Conservation (phyloP, 2,797 vertebrate genomes). For the Chaunax sp. region DNA sequence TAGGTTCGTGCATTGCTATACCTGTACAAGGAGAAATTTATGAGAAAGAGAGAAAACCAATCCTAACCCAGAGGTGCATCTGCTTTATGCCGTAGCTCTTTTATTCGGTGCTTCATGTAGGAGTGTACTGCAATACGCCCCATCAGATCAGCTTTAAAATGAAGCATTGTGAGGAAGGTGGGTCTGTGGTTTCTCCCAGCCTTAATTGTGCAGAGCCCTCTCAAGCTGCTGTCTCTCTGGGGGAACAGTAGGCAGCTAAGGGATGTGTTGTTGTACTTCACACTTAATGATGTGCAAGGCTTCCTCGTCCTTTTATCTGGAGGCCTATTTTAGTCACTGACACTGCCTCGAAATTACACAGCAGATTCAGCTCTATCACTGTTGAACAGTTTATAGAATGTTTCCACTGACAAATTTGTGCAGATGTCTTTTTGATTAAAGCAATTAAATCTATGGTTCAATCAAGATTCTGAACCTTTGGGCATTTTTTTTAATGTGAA, state of each 20-base stretch:
- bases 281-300: slow-evolving; percentile 82
- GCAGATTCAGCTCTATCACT: slow-evolving; percentile 37
- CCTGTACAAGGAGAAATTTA: slow-evolving; percentile 31
- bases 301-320: slow-evolving; percentile 74
- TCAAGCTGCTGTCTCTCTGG: slow-evolving; percentile 70
- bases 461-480: background rate
- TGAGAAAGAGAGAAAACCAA: slow-evolving; percentile 30
- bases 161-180: slow-evolving; percentile 56
- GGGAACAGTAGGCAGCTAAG: slow-evolving; percentile 75
- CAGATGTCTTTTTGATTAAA: slow-evolving; percentile 11
- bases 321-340: slow-evolving; percentile 74
- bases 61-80: slow-evolving; percentile 17
- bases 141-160: slow-evolving; percentile 54
- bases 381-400: slow-evolving; percentile 54
- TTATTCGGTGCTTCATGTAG: slow-evolving; percentile 27
- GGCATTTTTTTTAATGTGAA: background rate
- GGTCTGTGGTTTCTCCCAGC: slow-evolving; percentile 55
- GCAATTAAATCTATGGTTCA: background rate
- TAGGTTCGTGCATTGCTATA: slow-evolving; percentile 36
- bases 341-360: slow-evolving; percentile 70
- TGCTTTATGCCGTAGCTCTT: slow-evolving; percentile 33
- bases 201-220: slow-evolving; percentile 73
- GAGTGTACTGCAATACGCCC: slow-evolving; percentile 29
- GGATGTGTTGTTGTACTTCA: slow-evolving; percentile 83
- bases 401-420: slow-evolving; percentile 28